Conservation (phyloP, 1,140 invertebrate genomes). For the Ptiloglossa arizonensis region DNA sequence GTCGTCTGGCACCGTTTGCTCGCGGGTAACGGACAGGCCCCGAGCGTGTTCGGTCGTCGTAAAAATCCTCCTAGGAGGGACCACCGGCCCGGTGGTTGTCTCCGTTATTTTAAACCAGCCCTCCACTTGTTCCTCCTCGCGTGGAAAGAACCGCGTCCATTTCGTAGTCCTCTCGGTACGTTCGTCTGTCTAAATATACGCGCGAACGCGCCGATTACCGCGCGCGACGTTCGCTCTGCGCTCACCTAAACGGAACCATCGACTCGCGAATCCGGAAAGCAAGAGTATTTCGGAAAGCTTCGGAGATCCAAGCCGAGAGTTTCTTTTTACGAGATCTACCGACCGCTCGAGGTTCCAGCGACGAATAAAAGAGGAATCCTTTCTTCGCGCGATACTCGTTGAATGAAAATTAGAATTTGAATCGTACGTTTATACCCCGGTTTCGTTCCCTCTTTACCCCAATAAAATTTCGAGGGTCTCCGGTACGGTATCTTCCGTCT, state of each 20-base stretch:
- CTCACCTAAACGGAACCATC: too few species aligned
- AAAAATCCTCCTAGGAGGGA: slow-evolving; percentile 49
- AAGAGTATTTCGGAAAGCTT: too few species aligned
- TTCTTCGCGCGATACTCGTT: too few species aligned
- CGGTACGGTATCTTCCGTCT: too few species aligned
- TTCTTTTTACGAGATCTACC: too few species aligned
- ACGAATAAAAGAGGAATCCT: too few species aligned
- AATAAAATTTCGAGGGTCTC: too few species aligned
- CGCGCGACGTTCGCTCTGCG: background rate
- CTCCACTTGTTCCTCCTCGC: slow-evolving; percentile 51
- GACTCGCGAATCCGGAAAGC: background rate
- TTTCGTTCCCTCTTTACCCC: too few species aligned
- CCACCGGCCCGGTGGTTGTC: slow-evolving; percentile 39
- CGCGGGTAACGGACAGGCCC: slow-evolving; percentile 3
- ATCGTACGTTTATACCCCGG: too few species aligned
- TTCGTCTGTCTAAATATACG: slow-evolving; percentile 17
- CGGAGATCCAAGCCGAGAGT: too few species aligned
- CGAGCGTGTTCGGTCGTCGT: slow-evolving; percentile 35
- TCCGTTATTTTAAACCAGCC: slow-evolving; percentile 59
- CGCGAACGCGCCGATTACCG: background rate
- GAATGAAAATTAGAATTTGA: too few species aligned
- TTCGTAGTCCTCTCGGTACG: background rate
- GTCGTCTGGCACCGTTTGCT: slow-evolving; percentile 38
- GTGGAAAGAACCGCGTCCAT: slow-evolving; percentile 30
- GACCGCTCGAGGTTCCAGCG: too few species aligned